These are phyloP conservation scores for Abrostola tripartita DNA, from an alignment of 2,888 invertebrate genomes.

Conservation along the genomic window DNA sequence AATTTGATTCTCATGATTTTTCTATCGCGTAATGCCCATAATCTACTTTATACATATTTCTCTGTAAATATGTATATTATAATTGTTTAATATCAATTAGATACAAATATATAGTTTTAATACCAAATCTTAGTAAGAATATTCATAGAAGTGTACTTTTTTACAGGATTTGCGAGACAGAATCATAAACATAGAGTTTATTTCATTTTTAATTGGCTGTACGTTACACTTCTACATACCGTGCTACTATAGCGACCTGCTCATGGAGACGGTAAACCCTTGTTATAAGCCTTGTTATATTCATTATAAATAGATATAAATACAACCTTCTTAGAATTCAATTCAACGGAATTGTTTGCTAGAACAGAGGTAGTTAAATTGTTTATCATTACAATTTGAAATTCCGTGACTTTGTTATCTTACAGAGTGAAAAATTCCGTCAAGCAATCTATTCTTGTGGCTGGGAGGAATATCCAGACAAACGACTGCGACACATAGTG, in stretches of 20 bases:
- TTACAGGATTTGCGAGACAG: constrained; percentile 66
- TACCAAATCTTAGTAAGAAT: too few relatives aligned
- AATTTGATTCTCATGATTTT: too few relatives aligned
- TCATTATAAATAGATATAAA: neutral
- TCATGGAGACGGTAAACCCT: constrained; percentile 74
- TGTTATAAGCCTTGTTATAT: neutral
- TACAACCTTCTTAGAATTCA: too few relatives aligned
- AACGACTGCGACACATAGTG: constrained; percentile 64
- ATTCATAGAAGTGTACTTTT: constrained; percentile 8
- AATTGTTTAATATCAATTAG: too few relatives aligned
- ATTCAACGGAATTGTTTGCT: too few relatives aligned
- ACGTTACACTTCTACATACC: constrained; percentile 73
- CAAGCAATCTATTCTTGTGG: constrained; percentile 73
- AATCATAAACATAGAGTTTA: constrained; percentile 70
- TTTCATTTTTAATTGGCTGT: constrained; percentile 63
- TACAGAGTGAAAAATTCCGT: constrained; percentile 70
- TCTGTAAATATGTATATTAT: too few relatives aligned
- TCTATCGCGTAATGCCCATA: too few relatives aligned
- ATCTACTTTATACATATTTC: too few relatives aligned
- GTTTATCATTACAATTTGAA: neutral
- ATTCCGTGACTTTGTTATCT: neutral
- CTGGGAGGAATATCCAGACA: constrained; percentile 71
- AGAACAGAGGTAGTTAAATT: neutral
- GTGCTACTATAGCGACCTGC: constrained; percentile 76
- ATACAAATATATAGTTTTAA: too few relatives aligned